These are phyloP conservation scores for Chionodraco myersi DNA, from an alignment of 2,113 vertebrate genomes.

Conservation along the genomic window DNA sequence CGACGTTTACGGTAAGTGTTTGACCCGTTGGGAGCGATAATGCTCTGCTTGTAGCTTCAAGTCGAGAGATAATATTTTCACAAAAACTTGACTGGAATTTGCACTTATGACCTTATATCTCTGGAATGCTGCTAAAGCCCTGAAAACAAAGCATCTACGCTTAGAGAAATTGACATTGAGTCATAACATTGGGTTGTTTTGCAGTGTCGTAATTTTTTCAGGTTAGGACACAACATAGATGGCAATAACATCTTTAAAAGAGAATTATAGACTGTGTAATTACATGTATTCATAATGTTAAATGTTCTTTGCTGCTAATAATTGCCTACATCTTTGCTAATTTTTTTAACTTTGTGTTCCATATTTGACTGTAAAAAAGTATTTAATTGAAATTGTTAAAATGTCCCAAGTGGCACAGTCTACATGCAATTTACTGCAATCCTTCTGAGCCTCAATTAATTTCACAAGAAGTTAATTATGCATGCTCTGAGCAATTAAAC, in stretches of 20 bases:
- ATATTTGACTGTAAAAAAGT: slow-evolving; percentile 46
- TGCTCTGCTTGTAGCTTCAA: too few species aligned
- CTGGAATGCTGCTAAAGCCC: too few species aligned
- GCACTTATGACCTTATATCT: too few species aligned
- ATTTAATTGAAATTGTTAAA: slow-evolving; percentile 29
- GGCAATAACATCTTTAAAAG: background rate
- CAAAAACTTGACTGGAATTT: too few species aligned
- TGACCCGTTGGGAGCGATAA: too few species aligned
- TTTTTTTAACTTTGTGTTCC: slow-evolving; percentile 6
- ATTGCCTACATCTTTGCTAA: slow-evolving; percentile 36
- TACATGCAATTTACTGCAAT: slow-evolving; percentile 32
- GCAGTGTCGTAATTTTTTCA: background rate
- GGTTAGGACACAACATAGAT: background rate
- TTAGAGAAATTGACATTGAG: too few species aligned
- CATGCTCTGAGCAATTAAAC: slow-evolving; percentile 33
- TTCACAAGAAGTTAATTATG: slow-evolving; percentile 47
- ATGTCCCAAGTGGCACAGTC: slow-evolving; percentile 30
- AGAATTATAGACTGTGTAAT: background rate
- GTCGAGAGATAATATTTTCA: too few species aligned
- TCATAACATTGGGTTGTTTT: too few species aligned
- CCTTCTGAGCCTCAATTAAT: slow-evolving; percentile 46
- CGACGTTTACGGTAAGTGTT: too few species aligned
- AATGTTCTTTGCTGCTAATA: slow-evolving; percentile 2
- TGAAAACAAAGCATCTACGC: too few species aligned
- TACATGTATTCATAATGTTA: slow-evolving; percentile 14